Evolutionary conservation across 2,113 vertebrate genomes (phyloP), one percentile per base, ranked within the genome.

Genomic region (Progne subis): DNA sequence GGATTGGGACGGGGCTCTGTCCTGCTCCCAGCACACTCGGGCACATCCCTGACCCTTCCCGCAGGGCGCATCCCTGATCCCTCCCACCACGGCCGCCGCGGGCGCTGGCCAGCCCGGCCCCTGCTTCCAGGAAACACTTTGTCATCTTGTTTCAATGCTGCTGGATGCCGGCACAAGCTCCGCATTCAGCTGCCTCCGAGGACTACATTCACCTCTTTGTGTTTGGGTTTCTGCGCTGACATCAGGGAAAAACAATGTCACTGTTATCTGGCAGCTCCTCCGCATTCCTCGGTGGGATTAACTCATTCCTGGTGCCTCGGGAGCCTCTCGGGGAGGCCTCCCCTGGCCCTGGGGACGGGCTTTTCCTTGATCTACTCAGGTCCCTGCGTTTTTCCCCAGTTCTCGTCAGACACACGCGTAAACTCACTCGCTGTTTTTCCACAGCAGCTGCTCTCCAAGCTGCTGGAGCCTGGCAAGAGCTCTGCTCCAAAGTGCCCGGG

Each of bases 161-260:
- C 90, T 78, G 96, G 96, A 57, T 64, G 89, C 94, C 32, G 19
- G 94, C 94, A 97, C 94, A 98, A 86, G 94, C 85, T 83, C 92
- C 77, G 57, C 90, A 96, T 96, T 97, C 95, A 97, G 80, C 67
- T 81, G 95, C 94, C 97, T 95, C 95, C 93, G 50, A 86, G 93
- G 95, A 86, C 94, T 89, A 95, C 97, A 93, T 90, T 98, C 96
- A 97, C 95, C 96, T 92, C 96, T 97, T 95, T 96, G 96, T 97
- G 95, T 96, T 96, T 96, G 97, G 96, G 92, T 96, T 97, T 96
- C 93, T 82, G 95, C 55, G 94, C 92, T 98, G 97, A 97, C 98
- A 98, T 96, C 97, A 97, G 96, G 97, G 96, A 97, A 96, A 96
- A 98, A 97, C 94, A 96, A 90, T 95, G 96, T 92, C 95, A 91